Evolutionary conservation across 1,140 invertebrate genomes (phyloP), one percentile per base, ranked within the genome.

Genomic region (Zaprionus davidi): DNA sequence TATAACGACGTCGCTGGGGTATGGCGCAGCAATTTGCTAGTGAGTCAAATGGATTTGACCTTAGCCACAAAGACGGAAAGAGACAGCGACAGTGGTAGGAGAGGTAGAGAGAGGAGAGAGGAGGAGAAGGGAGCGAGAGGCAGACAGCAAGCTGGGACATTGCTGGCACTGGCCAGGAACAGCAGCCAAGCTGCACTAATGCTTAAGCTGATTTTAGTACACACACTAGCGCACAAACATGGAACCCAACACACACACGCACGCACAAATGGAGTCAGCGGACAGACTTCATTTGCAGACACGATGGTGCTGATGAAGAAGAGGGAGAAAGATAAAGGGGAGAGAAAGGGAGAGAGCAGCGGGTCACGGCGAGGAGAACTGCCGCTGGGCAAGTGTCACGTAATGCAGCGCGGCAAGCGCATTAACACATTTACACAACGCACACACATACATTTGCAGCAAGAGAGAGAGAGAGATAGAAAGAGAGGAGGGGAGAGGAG

Each of bases 1-100:
- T 87, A 71, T 84, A 81, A 84, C 81, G 67, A 71, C 73, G 71
- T 78, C 70, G 83, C 70, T 87, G 73, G 76, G 83, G 78, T 83
- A 71, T 75, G 81, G 78, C 68, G 68, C 71, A 73, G 84, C 81
- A 88, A 88, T 81, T 87, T 88, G 84, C 84, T 87, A 83, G 84
- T 83, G 83, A 87, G 84, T 87, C 84, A 87, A 87, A 88, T 87
- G 81, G 78, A 76, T 87, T 88, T 87, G 84, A 87, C 84, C 84
- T 88, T 87, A 84, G 84, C 84, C 70, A 78, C 71, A 80, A 78
- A 79, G 73, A 58, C 41, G 36, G 36, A 56, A 38, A 57, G 65
- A 44, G 53, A 65, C 60, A 57, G 46, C 62, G 34, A 51, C 41
- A 65, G 17, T 31, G 28, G 17, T 31, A 22, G 17, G 69, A 13